Conservation (phyloP, 1,140 invertebrate genomes). For the Apis florea region DNA sequence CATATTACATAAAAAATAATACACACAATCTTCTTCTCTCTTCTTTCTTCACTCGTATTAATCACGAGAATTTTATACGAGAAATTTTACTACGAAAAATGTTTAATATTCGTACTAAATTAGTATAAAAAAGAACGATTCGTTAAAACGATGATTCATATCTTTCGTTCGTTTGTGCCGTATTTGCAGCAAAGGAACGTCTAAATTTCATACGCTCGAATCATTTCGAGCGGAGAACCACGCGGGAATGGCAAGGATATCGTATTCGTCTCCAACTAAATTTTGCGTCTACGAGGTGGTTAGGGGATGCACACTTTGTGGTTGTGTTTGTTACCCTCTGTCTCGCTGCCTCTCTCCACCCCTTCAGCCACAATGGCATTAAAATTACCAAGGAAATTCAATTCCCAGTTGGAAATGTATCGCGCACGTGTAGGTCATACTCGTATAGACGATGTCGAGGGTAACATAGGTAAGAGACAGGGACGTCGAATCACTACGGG, state of each 20-base stretch:
- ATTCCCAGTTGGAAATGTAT: constrained; percentile 76
- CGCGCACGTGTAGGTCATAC: constrained; percentile 61
- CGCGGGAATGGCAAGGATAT: constrained; percentile 38
- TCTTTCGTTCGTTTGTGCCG: background rate
- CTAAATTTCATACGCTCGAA: constrained; percentile 9
- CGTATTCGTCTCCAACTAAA: constrained; percentile 53
- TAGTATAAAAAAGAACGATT: background rate
- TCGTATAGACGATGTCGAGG: constrained; percentile 39
- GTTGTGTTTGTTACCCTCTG: constrained; percentile 71
- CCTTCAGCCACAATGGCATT: constrained; percentile 73
- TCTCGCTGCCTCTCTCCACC: constrained; percentile 54
- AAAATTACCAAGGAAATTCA: constrained; percentile 78
- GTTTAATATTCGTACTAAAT: background rate
- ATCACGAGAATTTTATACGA: background rate
- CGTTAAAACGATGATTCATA: background rate
- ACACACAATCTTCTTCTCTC: too few relatives aligned
- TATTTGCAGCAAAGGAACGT: background rate
- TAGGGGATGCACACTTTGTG: constrained; percentile 46
- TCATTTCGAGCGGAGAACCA: constrained; percentile 33
- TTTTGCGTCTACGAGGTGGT: constrained; percentile 51
- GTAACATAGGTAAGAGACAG: constrained; percentile 34
- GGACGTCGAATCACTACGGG: constrained; percentile 24
- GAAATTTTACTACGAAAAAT: background rate
- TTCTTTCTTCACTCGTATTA: too few relatives aligned
- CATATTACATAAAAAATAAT: too few relatives aligned